Percentiles rank a stretch among this genome's conserved stretches.
These are phyloP conservation scores for Gallinago media DNA, from an alignment of 2,113 vertebrate genomes.

Conservation along the genomic window DNA sequence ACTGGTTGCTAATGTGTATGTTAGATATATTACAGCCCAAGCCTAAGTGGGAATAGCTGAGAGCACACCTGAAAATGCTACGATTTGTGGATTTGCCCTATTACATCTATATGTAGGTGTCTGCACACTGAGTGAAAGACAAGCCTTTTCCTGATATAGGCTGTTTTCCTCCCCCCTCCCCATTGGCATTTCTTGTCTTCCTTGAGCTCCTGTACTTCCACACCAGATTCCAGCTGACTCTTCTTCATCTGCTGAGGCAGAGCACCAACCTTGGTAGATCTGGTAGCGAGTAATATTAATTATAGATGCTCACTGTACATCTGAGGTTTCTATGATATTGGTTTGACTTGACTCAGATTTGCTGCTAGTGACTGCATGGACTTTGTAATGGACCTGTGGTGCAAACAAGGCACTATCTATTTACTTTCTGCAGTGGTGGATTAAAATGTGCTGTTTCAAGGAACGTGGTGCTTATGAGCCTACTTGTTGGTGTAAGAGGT, in stretches of 20 bases:
- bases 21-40: not conserved
- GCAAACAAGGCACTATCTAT: not conserved
- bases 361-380: not conserved
- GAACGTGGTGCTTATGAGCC: not conserved
- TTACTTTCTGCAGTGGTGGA: not conserved
- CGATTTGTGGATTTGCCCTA: not conserved
- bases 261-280: not conserved
- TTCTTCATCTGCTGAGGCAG: not conserved
- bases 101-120: not conserved
- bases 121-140: not conserved
- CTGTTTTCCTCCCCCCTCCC: not conserved
- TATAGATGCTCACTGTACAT: not conserved
- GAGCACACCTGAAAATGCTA: not conserved
- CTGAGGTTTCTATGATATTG: not conserved
- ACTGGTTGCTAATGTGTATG: not conserved
- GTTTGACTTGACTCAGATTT: not conserved
- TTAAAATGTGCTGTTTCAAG: not conserved
- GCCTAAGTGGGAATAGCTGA: not conserved
- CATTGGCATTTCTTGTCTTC: not conserved
- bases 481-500: not conserved
- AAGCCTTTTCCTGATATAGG: not conserved
- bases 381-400: not conserved
- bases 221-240: not conserved
- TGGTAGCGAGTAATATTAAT: not conserved
- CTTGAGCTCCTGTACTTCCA: not conserved